These are phyloP conservation scores for Helostoma temminkii DNA, from an alignment of 2,797 vertebrate species.

Conservation along the genomic window DNA sequence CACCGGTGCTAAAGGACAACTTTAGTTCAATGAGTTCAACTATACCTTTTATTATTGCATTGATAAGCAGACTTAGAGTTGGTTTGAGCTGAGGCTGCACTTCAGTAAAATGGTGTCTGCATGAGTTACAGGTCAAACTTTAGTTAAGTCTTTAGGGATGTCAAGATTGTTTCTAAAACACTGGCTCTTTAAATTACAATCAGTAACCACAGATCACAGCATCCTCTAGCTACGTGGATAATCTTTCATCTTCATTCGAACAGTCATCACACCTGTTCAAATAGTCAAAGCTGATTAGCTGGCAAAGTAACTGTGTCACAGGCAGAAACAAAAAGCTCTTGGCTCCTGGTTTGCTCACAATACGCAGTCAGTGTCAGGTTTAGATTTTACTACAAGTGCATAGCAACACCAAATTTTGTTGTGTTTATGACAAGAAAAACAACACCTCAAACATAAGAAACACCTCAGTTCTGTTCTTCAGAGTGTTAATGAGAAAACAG, in stretches of 20 bases:
- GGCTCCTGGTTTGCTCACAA: slow-evolving; percentile 13
- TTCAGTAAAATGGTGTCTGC: slow-evolving; percentile 36
- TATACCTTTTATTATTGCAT: slow-evolving; percentile 62
- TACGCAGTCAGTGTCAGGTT: not conserved
- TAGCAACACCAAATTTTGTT: not conserved
- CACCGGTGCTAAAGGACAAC: slow-evolving; percentile 47
- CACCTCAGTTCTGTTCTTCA: not conserved
- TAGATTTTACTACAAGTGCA: not conserved
- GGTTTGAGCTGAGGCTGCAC: slow-evolving; percentile 56
- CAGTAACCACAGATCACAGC: slow-evolving; percentile 28
- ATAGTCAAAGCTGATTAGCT: slow-evolving; percentile 52
- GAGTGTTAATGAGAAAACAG: slow-evolving; percentile 2
- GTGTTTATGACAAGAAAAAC: slow-evolving; percentile 15
- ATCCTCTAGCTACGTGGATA: slow-evolving; percentile 17
- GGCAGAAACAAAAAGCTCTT: slow-evolving; percentile 19
- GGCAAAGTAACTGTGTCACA: slow-evolving; percentile 6
- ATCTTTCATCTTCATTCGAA: slow-evolving; percentile 49
- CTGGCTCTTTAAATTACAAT: slow-evolving; percentile 38
- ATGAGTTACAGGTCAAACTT: slow-evolving; percentile 30
- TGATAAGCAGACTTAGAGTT: slow-evolving; percentile 55
- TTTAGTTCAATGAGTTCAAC: slow-evolving; percentile 65
- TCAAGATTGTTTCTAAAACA: slow-evolving; percentile 42
- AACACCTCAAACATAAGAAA: not conserved
- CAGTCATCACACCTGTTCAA: slow-evolving; percentile 38
- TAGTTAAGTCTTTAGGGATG: slow-evolving; percentile 29